phyloP scores from a whole-genome alignment of 2,113 vertebrate species.

The Equus przewalskii region DNA sequence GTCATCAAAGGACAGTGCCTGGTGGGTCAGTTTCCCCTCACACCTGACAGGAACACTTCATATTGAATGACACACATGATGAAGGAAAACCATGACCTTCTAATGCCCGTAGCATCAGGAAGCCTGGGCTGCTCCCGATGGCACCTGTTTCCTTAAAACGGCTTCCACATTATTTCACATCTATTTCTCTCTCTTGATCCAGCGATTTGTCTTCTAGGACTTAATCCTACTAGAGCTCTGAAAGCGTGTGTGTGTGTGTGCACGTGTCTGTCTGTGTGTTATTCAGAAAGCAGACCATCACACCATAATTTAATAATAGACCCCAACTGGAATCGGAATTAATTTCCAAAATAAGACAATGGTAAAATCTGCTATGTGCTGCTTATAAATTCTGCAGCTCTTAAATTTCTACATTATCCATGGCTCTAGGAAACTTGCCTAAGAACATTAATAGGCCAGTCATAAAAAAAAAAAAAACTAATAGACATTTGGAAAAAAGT shows the following conservation, averaged over 20 bases:
- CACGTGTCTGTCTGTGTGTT: not conserved
- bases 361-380: not conserved
- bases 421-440: not conserved
- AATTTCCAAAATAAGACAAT: not conserved
- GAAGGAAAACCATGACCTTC: not conserved
- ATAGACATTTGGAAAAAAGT: not conserved
- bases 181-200: not conserved
- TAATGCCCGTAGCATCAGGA: not conserved
- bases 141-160: not conserved
- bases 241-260: not conserved
- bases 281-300: not conserved
- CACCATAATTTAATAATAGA: not conserved
- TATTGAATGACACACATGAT: not conserved
- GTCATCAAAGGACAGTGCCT: too few species aligned
- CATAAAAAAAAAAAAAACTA: not conserved
- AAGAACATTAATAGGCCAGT: not conserved
- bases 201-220: constrained; percentile 1
- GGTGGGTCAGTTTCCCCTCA: not conserved
- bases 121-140: not conserved
- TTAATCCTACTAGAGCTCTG: not conserved
- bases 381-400: not conserved
- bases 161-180: not conserved
- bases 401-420: not conserved
- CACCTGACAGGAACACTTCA: not conserved
- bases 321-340: not conserved